phyloP scores from a whole-genome alignment of 2,888 invertebrate species.

The Hyppa rectilinea region DNA sequence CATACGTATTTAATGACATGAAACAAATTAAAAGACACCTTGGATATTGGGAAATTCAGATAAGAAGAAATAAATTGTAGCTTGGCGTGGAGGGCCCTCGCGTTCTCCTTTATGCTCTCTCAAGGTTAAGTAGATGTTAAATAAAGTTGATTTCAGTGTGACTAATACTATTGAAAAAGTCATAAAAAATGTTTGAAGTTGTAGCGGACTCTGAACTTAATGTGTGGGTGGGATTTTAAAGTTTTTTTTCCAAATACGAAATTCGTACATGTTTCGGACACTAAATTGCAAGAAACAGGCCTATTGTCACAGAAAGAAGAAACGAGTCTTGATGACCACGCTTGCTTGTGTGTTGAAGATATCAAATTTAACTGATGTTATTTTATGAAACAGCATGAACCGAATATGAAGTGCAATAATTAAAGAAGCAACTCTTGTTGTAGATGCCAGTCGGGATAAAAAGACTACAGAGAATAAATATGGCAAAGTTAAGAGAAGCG shows the following conservation, averaged over 20 bases:
- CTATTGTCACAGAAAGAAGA: neutral
- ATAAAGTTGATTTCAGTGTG: neutral
- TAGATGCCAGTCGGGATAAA: constrained; percentile 51
- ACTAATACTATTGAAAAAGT: neutral
- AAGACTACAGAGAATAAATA: constrained; percentile 9
- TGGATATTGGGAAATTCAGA: no score
- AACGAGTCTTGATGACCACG: neutral
- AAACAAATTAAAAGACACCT: no score
- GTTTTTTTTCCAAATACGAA: neutral
- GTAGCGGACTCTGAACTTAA: neutral
- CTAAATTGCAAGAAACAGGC: neutral
- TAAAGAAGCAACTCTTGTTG: constrained; percentile 62
- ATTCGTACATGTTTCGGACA: neutral
- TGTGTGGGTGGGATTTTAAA: neutral
- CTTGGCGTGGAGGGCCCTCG: no score
- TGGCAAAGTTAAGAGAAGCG: neutral
- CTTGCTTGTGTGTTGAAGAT: neutral
- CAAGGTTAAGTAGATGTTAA: neutral
- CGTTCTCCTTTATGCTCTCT: no score
- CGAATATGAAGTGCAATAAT: constrained; percentile 29
- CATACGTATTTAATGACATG: no score
- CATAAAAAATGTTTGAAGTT: neutral
- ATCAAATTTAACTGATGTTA: neutral
- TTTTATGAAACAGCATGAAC: neutral
- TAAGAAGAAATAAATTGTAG: no score